Evolutionary conservation across 1,140 invertebrate species (phyloP).

Genomic region (Cherax quadricarinatus): DNA sequence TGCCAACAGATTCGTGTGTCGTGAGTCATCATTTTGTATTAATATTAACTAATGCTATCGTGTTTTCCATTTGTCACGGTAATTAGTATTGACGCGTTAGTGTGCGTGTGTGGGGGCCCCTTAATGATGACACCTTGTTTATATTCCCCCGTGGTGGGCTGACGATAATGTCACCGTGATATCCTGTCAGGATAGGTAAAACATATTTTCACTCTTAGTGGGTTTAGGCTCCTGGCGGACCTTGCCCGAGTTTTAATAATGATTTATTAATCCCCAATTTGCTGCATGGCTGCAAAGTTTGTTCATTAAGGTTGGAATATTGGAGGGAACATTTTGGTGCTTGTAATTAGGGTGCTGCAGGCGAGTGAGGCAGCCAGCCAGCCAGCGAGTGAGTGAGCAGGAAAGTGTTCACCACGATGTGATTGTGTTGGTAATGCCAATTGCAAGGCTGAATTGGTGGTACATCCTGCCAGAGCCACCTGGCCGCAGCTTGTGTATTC

Average conservation of each 20-base stretch:
- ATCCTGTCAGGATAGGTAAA: not conserved
- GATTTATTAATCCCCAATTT: conserved; percentile 38
- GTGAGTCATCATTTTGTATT: too few species aligned
- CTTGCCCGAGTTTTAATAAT: conserved; percentile 7
- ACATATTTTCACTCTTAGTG: not conserved
- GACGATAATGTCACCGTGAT: not conserved
- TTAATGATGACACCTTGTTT: not conserved
- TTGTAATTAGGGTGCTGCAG: not conserved
- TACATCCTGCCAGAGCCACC: too few species aligned
- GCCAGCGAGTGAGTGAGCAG: too few species aligned
- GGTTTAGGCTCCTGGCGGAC: not conserved
- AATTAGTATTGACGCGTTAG: too few species aligned
- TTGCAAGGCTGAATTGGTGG: too few species aligned
- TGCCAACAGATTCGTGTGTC: too few species aligned
- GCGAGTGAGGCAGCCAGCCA: not conserved
- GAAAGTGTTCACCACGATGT: too few species aligned
- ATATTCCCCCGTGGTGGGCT: not conserved
- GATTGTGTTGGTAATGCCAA: too few species aligned
- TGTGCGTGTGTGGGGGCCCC: too few species aligned
- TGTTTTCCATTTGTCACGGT: too few species aligned
- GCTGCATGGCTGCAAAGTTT: conserved; percentile 8
- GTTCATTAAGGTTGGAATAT: conserved; percentile 26
- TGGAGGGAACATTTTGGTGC: conserved; percentile 1
- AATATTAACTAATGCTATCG: too few species aligned
- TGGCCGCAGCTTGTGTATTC: too few species aligned